Evolutionary conservation across 2,113 vertebrate species (phyloP).

Genomic region (Notiomystis cincta): DNA sequence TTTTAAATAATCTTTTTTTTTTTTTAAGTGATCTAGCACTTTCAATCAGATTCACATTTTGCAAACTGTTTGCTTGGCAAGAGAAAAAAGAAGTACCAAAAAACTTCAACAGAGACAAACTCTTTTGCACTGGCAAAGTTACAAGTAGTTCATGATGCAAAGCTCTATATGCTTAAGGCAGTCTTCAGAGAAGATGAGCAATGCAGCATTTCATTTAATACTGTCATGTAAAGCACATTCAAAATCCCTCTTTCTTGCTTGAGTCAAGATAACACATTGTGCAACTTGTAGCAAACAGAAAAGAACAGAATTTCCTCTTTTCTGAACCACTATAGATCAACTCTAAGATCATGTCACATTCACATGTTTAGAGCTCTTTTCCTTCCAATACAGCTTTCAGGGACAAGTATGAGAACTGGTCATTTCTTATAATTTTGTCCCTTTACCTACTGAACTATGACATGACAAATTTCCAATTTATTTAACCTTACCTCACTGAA

Average conservation of each 20-base stretch:
- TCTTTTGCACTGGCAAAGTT: not conserved
- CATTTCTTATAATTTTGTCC: not conserved
- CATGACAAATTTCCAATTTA: not conserved
- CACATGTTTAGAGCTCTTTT: not conserved
- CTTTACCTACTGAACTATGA: not conserved
- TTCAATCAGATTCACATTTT: not conserved
- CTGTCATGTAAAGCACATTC: not conserved
- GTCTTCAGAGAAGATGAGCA: not conserved
- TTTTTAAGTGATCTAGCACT: not conserved
- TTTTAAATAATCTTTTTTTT: not conserved
- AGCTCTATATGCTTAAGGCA: not conserved
- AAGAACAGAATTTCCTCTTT: not conserved
- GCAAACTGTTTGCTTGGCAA: not conserved
- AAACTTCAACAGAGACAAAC: not conserved
- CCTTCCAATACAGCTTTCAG: not conserved
- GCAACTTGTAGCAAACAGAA: not conserved
- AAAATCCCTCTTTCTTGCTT: not conserved
- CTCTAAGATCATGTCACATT: not conserved
- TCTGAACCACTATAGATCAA: not conserved
- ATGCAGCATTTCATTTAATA: not conserved
- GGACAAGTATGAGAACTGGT: not conserved
- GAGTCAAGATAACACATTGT: not conserved
- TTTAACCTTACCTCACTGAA: not conserved
- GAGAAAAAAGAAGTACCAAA: not conserved
- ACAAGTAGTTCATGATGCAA: not conserved